phyloP scores from a whole-genome alignment of 2,113 vertebrate species.

The Engystomops pustulosus region DNA sequence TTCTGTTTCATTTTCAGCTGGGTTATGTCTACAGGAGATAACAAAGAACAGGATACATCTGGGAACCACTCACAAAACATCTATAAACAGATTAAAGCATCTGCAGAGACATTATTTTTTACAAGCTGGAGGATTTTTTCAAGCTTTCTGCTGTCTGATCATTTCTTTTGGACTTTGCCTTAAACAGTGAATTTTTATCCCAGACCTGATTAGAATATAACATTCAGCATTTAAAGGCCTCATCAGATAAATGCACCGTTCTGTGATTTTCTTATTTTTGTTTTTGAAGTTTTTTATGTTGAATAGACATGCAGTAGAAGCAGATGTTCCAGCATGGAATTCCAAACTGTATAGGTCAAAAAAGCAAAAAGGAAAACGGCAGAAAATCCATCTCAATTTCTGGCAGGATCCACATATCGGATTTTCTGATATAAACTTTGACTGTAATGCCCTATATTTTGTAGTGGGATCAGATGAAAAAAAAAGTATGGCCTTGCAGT shows the following conservation, averaged over 20 bases:
- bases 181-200: constrained; percentile 17
- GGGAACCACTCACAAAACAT: constrained; percentile 46
- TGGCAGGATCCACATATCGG: too few species aligned
- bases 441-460: too few species aligned
- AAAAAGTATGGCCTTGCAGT: too few species aligned
- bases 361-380: background rate
- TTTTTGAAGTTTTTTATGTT: constrained; percentile 7
- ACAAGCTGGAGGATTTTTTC: constrained; percentile 21
- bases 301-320: too few species aligned
- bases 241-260: background rate
- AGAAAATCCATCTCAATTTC: too few species aligned
- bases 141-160: constrained; percentile 6
- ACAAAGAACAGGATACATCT: constrained; percentile 62
- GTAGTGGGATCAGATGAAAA: too few species aligned
- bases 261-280: background rate
- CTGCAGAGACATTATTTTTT: constrained; percentile 27
- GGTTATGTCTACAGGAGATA: constrained; percentile 83
- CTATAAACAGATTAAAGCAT: constrained; percentile 50
- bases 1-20: constrained; percentile 85
- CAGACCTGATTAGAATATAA: constrained; percentile 31
- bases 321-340: background rate
- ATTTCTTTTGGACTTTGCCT: constrained; percentile 4
- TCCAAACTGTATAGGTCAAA: too few species aligned
- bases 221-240: background rate
- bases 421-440: too few species aligned